Evolutionary conservation across 1,140 invertebrate genomes (phyloP), one percentile per base, ranked within the genome.

Genomic region (Polypedilum vanderplanki): DNA sequence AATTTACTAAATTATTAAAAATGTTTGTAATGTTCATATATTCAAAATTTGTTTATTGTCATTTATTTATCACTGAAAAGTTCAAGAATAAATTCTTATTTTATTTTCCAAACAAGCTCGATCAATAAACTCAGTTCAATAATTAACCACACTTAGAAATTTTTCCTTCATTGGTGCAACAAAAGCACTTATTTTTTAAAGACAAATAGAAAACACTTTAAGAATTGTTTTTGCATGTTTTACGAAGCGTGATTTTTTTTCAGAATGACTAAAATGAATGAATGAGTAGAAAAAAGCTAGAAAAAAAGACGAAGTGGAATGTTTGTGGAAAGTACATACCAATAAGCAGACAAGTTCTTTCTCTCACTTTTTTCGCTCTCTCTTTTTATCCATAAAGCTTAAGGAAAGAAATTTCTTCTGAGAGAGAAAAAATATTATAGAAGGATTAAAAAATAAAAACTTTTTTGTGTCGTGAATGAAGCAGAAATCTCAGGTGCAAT

Each of bases 201-300:
- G 1, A 33, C 24, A 33, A 33, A 1, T 5, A 33, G 2, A 33
- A 33, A 3, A 33, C 24, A 33, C 24, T 33, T 33, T 33, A 33
- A 46, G 8, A 2, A 4, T 4, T 15, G 10, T 57, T 57, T 57
- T 57, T 57, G 46, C 46, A 57, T 57, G 46, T 57, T 57, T 15
- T 57, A 57, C 46, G 46, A 57, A 57, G 46, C 46, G 46, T 57
- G 46, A 57, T 57, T 57, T 57, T n/a, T n/a, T 57, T n/a, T n/a
- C n/a, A 57, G 24, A 57, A 57, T 57, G 46, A 57, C 46, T 57
- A n/a, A 33, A 57, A 57, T 57, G 46, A 57, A 46, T 46, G 41
- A 15, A 57, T 57, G 24, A 57, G 12, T 57, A 57, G 12, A 4
- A 57, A 4, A 12, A 57, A 57, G 46, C 12, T n/a, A 57, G 46